These are phyloP conservation scores for Aphidius ervi DNA, from an alignment of 1,140 invertebrate species.

Conservation along the genomic window DNA sequence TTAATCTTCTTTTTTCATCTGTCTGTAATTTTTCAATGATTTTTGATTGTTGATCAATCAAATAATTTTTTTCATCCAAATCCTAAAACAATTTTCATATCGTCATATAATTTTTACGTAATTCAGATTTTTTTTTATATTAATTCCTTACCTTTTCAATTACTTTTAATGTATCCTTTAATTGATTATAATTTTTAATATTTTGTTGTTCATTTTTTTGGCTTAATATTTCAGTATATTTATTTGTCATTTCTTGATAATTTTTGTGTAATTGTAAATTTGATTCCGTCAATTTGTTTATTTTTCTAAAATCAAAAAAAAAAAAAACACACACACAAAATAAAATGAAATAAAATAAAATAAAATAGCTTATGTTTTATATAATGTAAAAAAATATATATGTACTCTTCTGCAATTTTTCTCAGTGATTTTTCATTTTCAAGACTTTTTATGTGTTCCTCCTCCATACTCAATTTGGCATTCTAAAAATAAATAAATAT, in stretches of 20 bases:
- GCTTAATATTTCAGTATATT: constrained; percentile 61
- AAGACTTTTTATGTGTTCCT: no score
- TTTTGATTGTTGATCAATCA: constrained; percentile 38
- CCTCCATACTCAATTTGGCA: constrained; percentile 8
- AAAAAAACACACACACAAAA: no score
- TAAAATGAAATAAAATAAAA: no score
- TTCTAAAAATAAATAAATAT: no score
- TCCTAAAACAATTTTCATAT: constrained; percentile 26
- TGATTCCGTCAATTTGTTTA: constrained; percentile 27
- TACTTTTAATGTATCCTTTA: constrained; percentile 59
- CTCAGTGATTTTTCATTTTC: constrained; percentile 35
- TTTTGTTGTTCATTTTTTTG: constrained; percentile 68
- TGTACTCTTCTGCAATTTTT: constrained; percentile 23
- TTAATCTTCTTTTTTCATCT: constrained; percentile 35
- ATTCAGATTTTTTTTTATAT: no score
- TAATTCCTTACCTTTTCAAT: constrained; percentile 42
- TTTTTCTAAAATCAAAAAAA: constrained; percentile 31
- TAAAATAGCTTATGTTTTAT: no score
- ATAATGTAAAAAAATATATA: no score
- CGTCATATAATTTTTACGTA: no score
- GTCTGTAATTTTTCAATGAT: constrained; percentile 35
- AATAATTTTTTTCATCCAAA: constrained; percentile 35
- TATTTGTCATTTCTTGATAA: constrained; percentile 54
- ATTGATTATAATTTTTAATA: constrained; percentile 60
- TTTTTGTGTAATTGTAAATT: constrained; percentile 43